phyloP scores from a whole-genome alignment of 2,888 invertebrate species.

The Azorinus chamasolen region DNA sequence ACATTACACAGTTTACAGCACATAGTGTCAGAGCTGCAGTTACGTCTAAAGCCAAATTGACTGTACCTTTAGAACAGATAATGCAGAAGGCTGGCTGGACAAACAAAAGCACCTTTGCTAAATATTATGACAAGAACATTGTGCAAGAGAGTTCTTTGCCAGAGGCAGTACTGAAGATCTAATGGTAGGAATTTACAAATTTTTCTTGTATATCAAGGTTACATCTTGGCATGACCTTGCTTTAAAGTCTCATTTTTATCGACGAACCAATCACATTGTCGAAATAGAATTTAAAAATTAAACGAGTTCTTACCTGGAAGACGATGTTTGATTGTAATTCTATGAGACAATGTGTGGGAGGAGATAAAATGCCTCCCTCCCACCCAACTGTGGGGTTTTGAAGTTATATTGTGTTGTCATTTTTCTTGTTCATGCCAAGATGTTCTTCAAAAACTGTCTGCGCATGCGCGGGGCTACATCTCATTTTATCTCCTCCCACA shows the following conservation, averaged over 20 bases:
- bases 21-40: slow-evolving; percentile 20
- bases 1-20: slow-evolving; percentile 15
- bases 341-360: slow-evolving; percentile 8
- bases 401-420: too few species aligned
- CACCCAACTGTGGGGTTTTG: neutral
- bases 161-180: slow-evolving; percentile 2
- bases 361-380: slow-evolving; percentile 6
- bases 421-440: slow-evolving; percentile 2
- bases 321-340: slow-evolving; percentile 19
- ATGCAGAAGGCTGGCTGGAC: slow-evolving; percentile 16
- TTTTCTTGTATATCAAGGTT: neutral
- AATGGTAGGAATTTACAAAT: neutral
- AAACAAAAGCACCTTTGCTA: slow-evolving; percentile 11
- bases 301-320: slow-evolving; percentile 14
- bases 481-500: slow-evolving; percentile 18
- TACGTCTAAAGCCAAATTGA: slow-evolving; percentile 23
- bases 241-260: slow-evolving; percentile 21
- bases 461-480: slow-evolving; percentile 17
- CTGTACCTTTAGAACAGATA: slow-evolving; percentile 5
- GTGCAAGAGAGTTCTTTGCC: neutral
- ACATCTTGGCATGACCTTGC: slow-evolving; percentile 18
- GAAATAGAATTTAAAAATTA: slow-evolving; percentile 17
- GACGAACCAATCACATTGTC: slow-evolving; percentile 1
- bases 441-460: slow-evolving; percentile 18
- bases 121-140: slow-evolving; percentile 10